Conservation (phyloP, 2,888 invertebrate genomes). For the Diarsia mendica region DNA sequence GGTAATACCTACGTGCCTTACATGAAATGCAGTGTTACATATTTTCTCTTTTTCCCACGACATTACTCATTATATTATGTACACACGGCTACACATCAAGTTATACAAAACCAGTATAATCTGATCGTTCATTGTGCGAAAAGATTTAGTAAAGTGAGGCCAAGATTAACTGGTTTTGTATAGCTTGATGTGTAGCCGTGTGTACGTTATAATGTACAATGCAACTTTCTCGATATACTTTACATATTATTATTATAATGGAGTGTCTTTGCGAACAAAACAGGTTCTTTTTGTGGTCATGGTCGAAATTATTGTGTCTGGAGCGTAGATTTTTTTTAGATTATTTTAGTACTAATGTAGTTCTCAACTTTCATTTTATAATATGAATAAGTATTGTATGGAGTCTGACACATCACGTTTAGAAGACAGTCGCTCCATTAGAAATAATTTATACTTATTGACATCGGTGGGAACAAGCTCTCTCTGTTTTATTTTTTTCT, state of each 20-base stretch:
- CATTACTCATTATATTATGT: slow-evolving; percentile 24
- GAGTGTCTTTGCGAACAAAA: not conserved
- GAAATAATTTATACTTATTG: not conserved
- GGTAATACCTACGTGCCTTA: slow-evolving; percentile 61
- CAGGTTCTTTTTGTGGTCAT: not conserved
- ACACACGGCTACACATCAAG: too few relatives aligned
- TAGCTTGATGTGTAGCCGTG: too few relatives aligned
- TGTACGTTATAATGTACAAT: slow-evolving; percentile 17
- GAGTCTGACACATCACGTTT: not conserved
- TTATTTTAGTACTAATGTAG: not conserved
- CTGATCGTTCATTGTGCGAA: too few relatives aligned
- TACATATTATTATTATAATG: slow-evolving; percentile 9
- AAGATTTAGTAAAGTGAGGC: too few relatives aligned
- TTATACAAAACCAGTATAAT: too few relatives aligned
- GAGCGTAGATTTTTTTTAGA: not conserved
- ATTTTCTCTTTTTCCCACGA: slow-evolving; percentile 63
- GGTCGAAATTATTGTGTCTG: not conserved
- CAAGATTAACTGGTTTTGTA: too few relatives aligned
- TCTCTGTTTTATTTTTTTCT: too few relatives aligned
- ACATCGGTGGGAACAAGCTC: too few relatives aligned
- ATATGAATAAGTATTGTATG: not conserved
- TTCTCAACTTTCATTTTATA: not conserved
- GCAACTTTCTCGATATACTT: slow-evolving; percentile 41
- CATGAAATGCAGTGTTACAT: slow-evolving; percentile 43
- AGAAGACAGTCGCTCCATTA: not conserved